These are phyloP conservation scores for Fragum sueziense DNA, from an alignment of 2,888 invertebrate genomes.

Conservation along the genomic window DNA sequence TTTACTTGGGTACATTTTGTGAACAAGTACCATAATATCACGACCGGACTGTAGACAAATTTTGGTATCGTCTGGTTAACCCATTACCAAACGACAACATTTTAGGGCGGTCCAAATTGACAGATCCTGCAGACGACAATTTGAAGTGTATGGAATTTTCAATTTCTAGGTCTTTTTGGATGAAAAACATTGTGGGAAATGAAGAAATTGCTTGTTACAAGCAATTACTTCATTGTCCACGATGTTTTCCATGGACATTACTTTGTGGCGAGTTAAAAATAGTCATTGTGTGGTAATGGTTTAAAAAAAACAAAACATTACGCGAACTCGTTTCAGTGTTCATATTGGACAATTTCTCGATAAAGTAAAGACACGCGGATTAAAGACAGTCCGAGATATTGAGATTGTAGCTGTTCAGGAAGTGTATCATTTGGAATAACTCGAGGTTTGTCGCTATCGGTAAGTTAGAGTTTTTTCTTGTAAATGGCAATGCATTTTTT, in stretches of 20 bases:
- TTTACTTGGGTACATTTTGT: too few species aligned
- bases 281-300: not conserved
- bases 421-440: not conserved
- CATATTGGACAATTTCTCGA: not conserved
- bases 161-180: too few species aligned
- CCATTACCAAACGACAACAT: too few species aligned
- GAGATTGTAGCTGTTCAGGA: not conserved
- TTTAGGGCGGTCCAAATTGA: too few species aligned
- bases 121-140: too few species aligned
- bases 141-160: too few species aligned
- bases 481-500: not conserved
- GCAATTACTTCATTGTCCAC: not conserved
- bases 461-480: not conserved
- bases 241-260: not conserved
- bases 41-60: too few species aligned
- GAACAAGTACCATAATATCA: too few species aligned
- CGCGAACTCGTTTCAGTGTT: not conserved
- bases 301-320: not conserved
- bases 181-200: too few species aligned
- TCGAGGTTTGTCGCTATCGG: not conserved
- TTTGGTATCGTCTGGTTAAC: too few species aligned
- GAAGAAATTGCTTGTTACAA: too few species aligned
- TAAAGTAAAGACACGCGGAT: not conserved
- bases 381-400: not conserved
- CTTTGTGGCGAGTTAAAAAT: not conserved